These are phyloP conservation scores for Diloba caeruleocephala DNA, from an alignment of 2,888 invertebrate genomes.

Conservation along the genomic window DNA sequence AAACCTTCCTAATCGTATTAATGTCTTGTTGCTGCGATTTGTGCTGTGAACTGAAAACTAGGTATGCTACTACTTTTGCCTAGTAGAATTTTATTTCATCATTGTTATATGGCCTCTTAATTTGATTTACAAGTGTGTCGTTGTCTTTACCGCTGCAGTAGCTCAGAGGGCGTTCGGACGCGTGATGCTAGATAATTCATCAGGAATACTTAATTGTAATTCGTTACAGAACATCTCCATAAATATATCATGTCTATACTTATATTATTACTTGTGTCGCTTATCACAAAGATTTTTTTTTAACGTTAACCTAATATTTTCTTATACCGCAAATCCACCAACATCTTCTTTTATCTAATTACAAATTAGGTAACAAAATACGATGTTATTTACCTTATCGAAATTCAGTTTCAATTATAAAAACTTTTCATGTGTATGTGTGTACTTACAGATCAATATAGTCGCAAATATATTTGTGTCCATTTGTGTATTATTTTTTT, in stretches of 20 bases:
- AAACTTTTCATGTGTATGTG: slow-evolving; percentile 28
- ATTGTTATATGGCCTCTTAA: slow-evolving; percentile 45
- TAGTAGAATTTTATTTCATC: slow-evolving; percentile 20
- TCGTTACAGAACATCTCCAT: slow-evolving; percentile 4
- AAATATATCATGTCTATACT: slow-evolving; percentile 19
- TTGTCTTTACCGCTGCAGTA: slow-evolving; percentile 31
- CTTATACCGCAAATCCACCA: neutral
- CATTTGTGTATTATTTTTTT: slow-evolving; percentile 58
- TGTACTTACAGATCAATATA: slow-evolving; percentile 47
- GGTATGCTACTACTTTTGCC: no score
- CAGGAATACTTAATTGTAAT: slow-evolving; percentile 35
- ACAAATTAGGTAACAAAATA: slow-evolving; percentile 1
- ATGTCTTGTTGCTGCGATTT: slow-evolving; percentile 3
- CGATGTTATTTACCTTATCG: slow-evolving; percentile 1
- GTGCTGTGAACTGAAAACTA: slow-evolving; percentile 13
- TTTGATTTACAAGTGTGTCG: slow-evolving; percentile 53
- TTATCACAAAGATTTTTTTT: neutral
- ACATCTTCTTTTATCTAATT: slow-evolving; percentile 8
- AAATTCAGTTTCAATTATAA: neutral
- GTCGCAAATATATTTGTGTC: slow-evolving; percentile 27
- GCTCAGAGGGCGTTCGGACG: slow-evolving; percentile 43
- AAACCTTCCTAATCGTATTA: slow-evolving; percentile 21
- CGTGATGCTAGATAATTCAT: slow-evolving; percentile 35
- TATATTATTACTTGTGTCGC: neutral
- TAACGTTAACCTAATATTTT: neutral